Evolutionary conservation across 2,113 vertebrate genomes (phyloP).

Genomic region (Ceratotherium simum): DNA sequence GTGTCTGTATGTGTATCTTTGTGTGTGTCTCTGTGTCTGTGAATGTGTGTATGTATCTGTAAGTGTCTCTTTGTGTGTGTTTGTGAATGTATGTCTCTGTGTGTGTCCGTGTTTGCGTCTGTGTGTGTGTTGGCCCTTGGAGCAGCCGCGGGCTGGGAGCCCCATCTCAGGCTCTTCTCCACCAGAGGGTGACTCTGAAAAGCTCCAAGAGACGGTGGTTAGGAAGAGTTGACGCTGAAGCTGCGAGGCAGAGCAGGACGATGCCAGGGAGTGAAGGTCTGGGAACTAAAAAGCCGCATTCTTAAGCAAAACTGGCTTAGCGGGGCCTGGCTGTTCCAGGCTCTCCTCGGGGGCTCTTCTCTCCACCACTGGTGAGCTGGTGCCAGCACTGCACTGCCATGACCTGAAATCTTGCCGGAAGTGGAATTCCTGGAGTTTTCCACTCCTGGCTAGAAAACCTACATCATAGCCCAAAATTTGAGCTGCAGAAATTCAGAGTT

Average conservation of each 20-base stretch:
- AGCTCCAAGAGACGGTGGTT: background rate
- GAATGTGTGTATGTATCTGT: background rate
- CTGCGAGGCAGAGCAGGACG: background rate
- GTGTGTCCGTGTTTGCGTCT: background rate
- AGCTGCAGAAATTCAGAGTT: background rate
- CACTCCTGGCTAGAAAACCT: background rate
- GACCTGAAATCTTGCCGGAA: background rate
- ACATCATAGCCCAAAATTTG: background rate
- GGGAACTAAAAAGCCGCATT: rapidly evolving
- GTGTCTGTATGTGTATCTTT: rapidly evolving
- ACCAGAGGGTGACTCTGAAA: rapidly evolving
- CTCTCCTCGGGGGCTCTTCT: background rate
- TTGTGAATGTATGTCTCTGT: background rate
- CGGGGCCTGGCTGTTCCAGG: rapidly evolving
- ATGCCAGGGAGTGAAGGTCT: background rate
- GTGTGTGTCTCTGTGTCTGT: background rate
- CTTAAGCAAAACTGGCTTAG: too few species aligned
- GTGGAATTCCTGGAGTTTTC: background rate
- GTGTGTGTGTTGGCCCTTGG: too few species aligned
- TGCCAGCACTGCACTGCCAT: background rate
- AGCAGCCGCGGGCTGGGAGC: background rate
- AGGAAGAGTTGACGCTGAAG: background rate
- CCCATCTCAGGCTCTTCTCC: background rate
- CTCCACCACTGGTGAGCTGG: background rate
- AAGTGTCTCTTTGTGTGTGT: background rate